phyloP scores from a whole-genome alignment of 2,888 invertebrate species.

The Periphyllus acericola region DNA sequence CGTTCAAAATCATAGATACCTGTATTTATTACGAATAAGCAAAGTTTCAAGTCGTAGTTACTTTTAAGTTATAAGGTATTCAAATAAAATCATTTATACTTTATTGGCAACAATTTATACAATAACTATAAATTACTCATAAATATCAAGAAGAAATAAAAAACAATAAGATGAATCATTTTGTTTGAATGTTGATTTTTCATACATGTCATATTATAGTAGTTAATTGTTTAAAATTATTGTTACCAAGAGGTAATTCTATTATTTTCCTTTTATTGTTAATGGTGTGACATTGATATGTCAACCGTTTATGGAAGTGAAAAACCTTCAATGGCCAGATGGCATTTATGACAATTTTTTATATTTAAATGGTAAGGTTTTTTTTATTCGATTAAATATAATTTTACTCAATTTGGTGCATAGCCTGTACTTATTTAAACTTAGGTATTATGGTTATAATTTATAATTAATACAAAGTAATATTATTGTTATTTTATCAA shows the following conservation, averaged over 20 bases:
- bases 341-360: not conserved
- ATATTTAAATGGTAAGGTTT: not conserved
- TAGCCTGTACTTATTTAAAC: not conserved
- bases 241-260: not conserved
- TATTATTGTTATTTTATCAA: no score
- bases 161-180: not conserved
- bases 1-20: no score
- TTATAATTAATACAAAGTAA: not conserved
- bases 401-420: not conserved
- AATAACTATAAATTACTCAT: not conserved
- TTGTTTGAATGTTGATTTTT: not conserved
- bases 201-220: not conserved
- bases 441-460: not conserved
- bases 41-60: no score
- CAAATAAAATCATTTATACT: no score
- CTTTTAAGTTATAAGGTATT: no score
- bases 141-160: not conserved
- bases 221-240: conserved; percentile 32
- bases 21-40: no score
- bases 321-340: conserved; percentile 34
- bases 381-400: not conserved
- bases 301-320: conserved; percentile 37
- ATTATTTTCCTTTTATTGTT: conserved; percentile 35
- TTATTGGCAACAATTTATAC: no score
- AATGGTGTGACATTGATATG: conserved; percentile 35